Evolutionary conservation across 35 echinoderm and acorn worm genomes (phyloP).

Genomic region (Anneissia japonica): DNA sequence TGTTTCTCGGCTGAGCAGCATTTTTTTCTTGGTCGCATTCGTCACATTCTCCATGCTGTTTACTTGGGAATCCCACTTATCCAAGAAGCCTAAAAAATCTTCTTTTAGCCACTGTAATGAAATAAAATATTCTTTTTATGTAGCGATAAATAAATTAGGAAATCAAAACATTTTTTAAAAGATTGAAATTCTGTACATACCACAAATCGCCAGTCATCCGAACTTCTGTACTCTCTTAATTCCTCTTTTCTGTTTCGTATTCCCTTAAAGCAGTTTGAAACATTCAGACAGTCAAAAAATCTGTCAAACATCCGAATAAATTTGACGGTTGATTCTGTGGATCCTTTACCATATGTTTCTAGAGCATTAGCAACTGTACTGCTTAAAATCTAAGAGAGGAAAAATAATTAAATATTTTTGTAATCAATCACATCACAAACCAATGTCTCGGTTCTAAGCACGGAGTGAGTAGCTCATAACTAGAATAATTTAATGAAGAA

Average conservation of each 20-base stretch:
- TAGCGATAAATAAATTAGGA: background rate
- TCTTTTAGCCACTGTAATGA: constrained; percentile 4
- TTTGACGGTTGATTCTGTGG: background rate
- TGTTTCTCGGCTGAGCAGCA: background rate
- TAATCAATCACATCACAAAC: too few relatives aligned
- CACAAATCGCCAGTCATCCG: constrained; percentile 20
- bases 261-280: background rate
- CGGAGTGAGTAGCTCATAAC: too few relatives aligned
- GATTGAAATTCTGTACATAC: background rate
- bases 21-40: background rate
- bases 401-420: background rate
- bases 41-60: background rate
- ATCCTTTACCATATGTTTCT: background rate
- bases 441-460: too few relatives aligned
- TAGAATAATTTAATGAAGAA: too few relatives aligned
- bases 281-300: constrained; percentile 18
- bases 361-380: constrained; percentile 28
- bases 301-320: constrained; percentile 27
- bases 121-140: background rate
- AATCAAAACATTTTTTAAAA: background rate
- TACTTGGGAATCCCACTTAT: background rate
- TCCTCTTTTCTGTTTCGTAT: background rate
- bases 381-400: constrained; percentile 6
- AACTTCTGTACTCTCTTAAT: background rate
- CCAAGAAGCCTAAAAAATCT: background rate